A percentile compares a stretch with the other conserved stretches of the same genome.
Evolutionary conservation across 2,888 invertebrate species (phyloP).

Genomic region (Pogonocherus hispidulus): DNA sequence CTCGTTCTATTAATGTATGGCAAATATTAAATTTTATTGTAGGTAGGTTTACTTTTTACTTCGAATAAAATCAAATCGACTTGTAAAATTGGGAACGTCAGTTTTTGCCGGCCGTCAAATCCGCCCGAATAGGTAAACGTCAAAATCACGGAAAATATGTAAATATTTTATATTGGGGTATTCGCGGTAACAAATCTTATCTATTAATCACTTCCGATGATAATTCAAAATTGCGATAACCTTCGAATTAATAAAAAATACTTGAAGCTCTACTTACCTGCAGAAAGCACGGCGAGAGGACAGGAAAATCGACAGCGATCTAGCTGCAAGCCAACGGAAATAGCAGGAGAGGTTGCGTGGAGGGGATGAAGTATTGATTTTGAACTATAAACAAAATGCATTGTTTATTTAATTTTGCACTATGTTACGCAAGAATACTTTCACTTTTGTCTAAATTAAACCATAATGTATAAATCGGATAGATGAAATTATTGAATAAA

Average conservation of each 20-base stretch:
- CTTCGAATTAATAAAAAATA: slow-evolving; percentile 33
- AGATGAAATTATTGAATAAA: not conserved
- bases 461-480: not conserved
- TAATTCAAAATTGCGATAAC: slow-evolving; percentile 4
- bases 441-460: not conserved
- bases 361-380: slow-evolving; percentile 62
- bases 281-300: slow-evolving; percentile 59
- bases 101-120: slow-evolving; percentile 26
- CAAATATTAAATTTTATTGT: too few relatives aligned
- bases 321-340: slow-evolving; percentile 62
- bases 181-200: slow-evolving; percentile 9
- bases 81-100: not conserved
- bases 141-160: slow-evolving; percentile 21
- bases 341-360: slow-evolving; percentile 58
- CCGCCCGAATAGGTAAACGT: slow-evolving; percentile 12
- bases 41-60: too few relatives aligned
- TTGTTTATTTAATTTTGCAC: slow-evolving; percentile 7
- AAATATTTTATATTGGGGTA: not conserved
- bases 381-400: slow-evolving; percentile 26
- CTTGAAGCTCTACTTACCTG: slow-evolving; percentile 54
- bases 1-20: too few relatives aligned
- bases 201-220: slow-evolving; percentile 24
- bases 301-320: slow-evolving; percentile 62
- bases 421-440: not conserved
- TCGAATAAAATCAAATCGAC: too few relatives aligned